A percentile compares a stretch with the other conserved stretches of the same genome.
Conservation (phyloP, 2,797 vertebrate genomes). For the Botia almorhae region DNA sequence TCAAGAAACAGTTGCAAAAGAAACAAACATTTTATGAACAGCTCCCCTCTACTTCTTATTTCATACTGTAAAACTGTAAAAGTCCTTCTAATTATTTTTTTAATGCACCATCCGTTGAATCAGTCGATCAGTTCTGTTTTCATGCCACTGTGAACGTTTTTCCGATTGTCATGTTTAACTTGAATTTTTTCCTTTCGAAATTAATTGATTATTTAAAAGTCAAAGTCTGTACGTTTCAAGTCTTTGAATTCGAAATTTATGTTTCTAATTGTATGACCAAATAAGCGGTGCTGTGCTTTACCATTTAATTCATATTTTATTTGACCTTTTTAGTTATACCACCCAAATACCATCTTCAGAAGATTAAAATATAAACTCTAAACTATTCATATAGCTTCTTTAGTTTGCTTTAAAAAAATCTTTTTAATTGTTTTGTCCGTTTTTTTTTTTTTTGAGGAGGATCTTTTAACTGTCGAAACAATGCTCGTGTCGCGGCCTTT, state of each 20-base stretch:
- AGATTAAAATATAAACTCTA: too few species aligned
- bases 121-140: too few species aligned
- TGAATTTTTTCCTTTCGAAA: slow-evolving; percentile 19
- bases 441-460: neutral
- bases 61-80: too few species aligned
- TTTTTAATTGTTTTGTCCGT: neutral
- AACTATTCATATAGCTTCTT: too few species aligned
- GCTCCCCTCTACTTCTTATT: neutral
- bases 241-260: neutral
- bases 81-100: neutral
- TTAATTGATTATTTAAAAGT: too few species aligned
- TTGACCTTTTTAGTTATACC: neutral
- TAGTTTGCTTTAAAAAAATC: neutral
- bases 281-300: neutral
- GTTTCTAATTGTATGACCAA: slow-evolving; percentile 17
- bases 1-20: too few species aligned
- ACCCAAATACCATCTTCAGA: neutral
- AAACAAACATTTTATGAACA: neutral
- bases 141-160: too few species aligned
- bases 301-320: neutral
- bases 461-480: slow-evolving; percentile 28
- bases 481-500: slow-evolving; percentile 59
- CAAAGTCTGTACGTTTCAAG: too few species aligned
- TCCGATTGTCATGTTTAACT: neutral
- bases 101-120: neutral